phyloP scores from a whole-genome alignment of 2,888 invertebrate genomes.

The Idaea aversata region DNA sequence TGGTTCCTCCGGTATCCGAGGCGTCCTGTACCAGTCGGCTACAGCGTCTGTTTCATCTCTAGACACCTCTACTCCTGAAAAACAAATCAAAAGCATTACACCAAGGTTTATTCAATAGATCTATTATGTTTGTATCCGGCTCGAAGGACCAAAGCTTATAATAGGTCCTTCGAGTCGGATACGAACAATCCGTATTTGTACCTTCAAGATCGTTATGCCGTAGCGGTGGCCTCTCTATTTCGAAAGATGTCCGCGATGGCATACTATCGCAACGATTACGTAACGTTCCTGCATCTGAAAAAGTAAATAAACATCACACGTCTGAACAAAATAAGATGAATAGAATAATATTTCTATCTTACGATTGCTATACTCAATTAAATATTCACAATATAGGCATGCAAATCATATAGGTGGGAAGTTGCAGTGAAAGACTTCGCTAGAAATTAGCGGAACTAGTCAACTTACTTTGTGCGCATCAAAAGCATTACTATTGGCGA shows the following conservation, averaged over 20 bases:
- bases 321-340: background rate
- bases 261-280: conserved; percentile 91
- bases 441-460: background rate
- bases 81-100: background rate
- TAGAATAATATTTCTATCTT: background rate
- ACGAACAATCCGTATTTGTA: conserved; percentile 15
- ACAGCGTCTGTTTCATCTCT: conserved; percentile 63
- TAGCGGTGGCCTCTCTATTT: conserved; percentile 78
- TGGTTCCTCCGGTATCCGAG: conserved; percentile 73
- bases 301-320: conserved; percentile 27
- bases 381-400: too few species aligned
- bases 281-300: conserved; percentile 60
- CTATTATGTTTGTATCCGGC: background rate
- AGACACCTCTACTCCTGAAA: conserved; percentile 51
- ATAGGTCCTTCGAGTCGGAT: too few species aligned
- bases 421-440: background rate
- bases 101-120: too few species aligned
- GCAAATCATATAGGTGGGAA: background rate
- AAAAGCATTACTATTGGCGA: background rate
- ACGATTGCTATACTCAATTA: too few species aligned
- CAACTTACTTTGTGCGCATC: background rate
- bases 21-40: conserved; percentile 66
- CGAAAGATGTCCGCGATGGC: conserved; percentile 87
- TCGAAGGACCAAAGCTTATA: background rate
- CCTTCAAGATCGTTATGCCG: conserved; percentile 59